These are phyloP conservation scores for Zaprionus davidi DNA, from an alignment of 1,140 invertebrate species.

Conservation along the genomic window DNA sequence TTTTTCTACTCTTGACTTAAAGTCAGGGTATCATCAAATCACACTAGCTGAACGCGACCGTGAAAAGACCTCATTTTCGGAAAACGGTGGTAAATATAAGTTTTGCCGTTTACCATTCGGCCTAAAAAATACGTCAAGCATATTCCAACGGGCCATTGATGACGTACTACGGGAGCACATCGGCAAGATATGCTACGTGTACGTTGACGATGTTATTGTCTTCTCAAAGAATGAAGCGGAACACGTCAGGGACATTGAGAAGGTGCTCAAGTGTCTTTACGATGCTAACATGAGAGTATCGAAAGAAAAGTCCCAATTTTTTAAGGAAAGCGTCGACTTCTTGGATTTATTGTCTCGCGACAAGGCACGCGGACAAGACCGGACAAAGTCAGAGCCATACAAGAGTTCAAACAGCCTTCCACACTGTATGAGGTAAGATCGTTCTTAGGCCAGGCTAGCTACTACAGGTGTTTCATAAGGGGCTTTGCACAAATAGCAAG, in stretches of 20 bases:
- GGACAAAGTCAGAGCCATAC: slow-evolving; percentile 17
- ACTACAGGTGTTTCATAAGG: background rate
- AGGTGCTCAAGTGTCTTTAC: background rate
- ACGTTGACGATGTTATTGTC: background rate
- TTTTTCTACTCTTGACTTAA: background rate
- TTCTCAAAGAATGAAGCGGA: background rate
- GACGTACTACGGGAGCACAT: background rate
- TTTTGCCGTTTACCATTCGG: slow-evolving; percentile 1
- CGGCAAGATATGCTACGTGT: background rate
- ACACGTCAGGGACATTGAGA: background rate
- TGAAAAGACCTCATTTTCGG: background rate
- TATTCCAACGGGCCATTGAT: background rate
- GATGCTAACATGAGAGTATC: background rate
- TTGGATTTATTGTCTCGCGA: background rate
- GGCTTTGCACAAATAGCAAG: background rate
- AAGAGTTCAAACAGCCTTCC: slow-evolving; percentile 12
- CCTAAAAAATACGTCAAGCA: background rate
- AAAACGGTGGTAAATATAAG: background rate
- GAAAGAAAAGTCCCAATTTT: background rate
- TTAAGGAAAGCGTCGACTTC: slow-evolving; percentile 14
- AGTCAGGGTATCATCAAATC: background rate
- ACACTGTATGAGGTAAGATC: background rate
- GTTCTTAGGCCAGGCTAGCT: slow-evolving; percentile 2
- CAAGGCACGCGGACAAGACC: slow-evolving; percentile 20
- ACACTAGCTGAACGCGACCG: background rate